Evolutionary conservation across 2,113 vertebrate genomes (phyloP).

Genomic region (Hucho hucho): DNA sequence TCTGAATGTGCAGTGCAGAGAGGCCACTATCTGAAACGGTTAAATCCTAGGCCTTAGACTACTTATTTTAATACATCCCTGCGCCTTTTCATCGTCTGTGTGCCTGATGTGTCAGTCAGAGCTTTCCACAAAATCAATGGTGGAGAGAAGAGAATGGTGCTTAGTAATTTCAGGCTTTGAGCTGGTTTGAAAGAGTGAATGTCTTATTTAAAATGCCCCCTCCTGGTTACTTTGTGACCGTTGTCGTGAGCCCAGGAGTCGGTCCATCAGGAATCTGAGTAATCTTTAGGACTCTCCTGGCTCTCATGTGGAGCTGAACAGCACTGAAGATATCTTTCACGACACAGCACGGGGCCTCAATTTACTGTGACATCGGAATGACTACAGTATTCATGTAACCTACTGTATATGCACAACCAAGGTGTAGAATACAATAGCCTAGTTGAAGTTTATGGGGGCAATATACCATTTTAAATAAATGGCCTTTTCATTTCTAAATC

Average conservation of each 20-base stretch:
- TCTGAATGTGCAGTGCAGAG: too few relatives aligned
- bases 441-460: too few relatives aligned
- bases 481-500: too few relatives aligned
- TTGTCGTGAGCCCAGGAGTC: slow-evolving; percentile 64
- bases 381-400: background rate
- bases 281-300: slow-evolving; percentile 64
- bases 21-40: too few relatives aligned
- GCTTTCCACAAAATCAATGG: slow-evolving; percentile 37
- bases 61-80: background rate
- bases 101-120: slow-evolving; percentile 50
- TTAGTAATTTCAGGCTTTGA: slow-evolving; percentile 48
- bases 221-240: slow-evolving; percentile 65
- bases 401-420: too few relatives aligned
- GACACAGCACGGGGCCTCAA: slow-evolving; percentile 14
- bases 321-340: slow-evolving; percentile 29
- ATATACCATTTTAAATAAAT: background rate
- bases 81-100: slow-evolving; percentile 41
- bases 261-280: slow-evolving; percentile 65
- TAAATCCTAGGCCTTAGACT: too few relatives aligned
- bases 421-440: too few relatives aligned
- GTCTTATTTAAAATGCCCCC: slow-evolving; percentile 57
- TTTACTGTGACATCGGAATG: slow-evolving; percentile 22
- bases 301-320: slow-evolving; percentile 43
- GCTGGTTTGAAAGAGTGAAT: slow-evolving; percentile 50
- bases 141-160: slow-evolving; percentile 30